Percentiles rank a stretch among this genome's conserved stretches.
phyloP scores from a whole-genome alignment of 2,797 vertebrate species.

The Sebastes cheni region DNA sequence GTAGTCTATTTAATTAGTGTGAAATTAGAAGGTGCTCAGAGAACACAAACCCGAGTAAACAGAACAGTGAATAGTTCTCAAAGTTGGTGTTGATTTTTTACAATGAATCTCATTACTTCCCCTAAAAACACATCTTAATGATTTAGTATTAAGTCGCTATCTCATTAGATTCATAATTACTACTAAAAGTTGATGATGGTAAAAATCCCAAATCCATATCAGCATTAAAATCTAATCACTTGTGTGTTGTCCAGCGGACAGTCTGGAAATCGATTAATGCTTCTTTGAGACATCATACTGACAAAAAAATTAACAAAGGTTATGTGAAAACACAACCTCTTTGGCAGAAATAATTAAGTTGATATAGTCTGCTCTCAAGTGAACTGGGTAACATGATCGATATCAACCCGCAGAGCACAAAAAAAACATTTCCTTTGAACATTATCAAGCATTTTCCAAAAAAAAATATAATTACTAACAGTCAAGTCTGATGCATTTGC shows the following conservation, averaged over 20 bases:
- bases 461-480: neutral
- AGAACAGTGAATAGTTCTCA: conserved; percentile 20
- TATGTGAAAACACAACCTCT: conserved; percentile 18
- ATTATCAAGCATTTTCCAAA: neutral
- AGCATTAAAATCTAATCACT: conserved; percentile 8
- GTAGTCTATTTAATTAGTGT: conserved; percentile 57
- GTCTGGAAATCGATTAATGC: neutral
- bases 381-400: neutral
- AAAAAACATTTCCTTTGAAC: neutral
- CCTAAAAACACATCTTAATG: neutral
- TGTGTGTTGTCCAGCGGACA: neutral
- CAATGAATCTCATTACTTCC: neutral
- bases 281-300: neutral
- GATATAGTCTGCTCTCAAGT: neutral
- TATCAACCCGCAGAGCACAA: neutral
- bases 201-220: neutral
- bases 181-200: neutral
- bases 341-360: conserved; percentile 3
- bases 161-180: neutral
- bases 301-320: neutral
- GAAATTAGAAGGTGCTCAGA: conserved; percentile 47
- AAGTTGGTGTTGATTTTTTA: neutral
- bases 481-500: neutral
- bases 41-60: conserved; percentile 36
- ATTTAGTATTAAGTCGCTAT: neutral